These are phyloP conservation scores for Gandaritis pyraliata DNA, from an alignment of 2,888 invertebrate species.

Conservation along the genomic window DNA sequence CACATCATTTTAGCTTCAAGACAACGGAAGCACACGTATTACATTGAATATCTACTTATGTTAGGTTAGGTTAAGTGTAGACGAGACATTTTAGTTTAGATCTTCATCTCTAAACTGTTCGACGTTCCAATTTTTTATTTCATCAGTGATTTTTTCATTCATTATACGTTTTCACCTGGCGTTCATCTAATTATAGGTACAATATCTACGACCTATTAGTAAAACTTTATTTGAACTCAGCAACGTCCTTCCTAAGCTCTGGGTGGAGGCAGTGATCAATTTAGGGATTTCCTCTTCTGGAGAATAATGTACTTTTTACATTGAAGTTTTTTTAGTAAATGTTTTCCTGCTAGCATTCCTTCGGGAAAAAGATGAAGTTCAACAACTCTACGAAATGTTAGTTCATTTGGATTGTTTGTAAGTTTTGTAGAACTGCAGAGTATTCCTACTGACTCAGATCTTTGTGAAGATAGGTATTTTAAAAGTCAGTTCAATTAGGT, in stretches of 20 bases:
- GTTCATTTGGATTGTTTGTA: neutral
- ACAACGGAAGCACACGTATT: neutral
- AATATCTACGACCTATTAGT: neutral
- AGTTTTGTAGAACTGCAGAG: neutral
- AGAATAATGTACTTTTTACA: conserved; percentile 26
- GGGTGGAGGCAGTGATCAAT: conserved; percentile 26
- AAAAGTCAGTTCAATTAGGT: no score
- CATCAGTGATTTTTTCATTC: no score
- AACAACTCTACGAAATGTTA: conserved; percentile 5
- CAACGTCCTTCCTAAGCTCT: conserved; percentile 4
- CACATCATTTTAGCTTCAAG: conserved; percentile 1
- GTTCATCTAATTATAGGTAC: no score
- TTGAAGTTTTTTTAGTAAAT: conserved; percentile 25
- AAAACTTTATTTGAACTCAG: neutral
- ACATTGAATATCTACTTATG: neutral
- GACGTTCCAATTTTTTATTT: no score
- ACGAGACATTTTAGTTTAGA: no score
- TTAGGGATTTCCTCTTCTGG: conserved; percentile 21
- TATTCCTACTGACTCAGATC: neutral
- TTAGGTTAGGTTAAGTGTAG: no score
- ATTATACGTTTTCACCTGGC: no score
- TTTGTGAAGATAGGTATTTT: neutral
- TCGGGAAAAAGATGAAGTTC: conserved; percentile 8
- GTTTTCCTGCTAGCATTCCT: conserved; percentile 21
- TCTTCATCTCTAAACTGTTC: no score